Evolutionary conservation across 1,140 invertebrate genomes (phyloP).

Genomic region (Hyles euphorbiae): DNA sequence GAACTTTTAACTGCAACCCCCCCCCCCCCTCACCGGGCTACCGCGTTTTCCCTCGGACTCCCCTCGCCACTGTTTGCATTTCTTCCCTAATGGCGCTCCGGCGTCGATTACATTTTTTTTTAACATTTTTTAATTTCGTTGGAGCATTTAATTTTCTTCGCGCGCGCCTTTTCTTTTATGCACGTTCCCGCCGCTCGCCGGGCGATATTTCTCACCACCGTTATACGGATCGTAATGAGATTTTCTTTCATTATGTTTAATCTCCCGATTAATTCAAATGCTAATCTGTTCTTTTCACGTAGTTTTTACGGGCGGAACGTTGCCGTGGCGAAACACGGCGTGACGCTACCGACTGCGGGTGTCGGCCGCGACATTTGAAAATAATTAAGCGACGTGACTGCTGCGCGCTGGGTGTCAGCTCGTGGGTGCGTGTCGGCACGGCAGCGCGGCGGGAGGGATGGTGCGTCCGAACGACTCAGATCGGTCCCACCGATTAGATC

Average conservation of each 20-base stretch:
- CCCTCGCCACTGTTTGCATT: conserved; percentile 11
- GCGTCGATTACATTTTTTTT: conserved; percentile 75
- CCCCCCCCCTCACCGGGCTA: conserved; percentile 10
- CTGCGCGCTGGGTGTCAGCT: conserved; percentile 4
- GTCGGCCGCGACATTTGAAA: conserved; percentile 49
- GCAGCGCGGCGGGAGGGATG: conserved; percentile 17
- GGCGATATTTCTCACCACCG: conserved; percentile 71
- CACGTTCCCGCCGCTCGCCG: conserved; percentile 48
- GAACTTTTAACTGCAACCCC: conserved; percentile 45
- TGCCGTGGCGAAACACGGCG: conserved; percentile 44
- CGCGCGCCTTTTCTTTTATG: conserved; percentile 66
- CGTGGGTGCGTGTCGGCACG: conserved; percentile 16
- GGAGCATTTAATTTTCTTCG: conserved; percentile 70
- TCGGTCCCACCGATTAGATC: conserved; percentile 56
- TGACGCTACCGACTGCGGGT: conserved; percentile 40
- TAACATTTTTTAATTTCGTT: conserved; percentile 73
- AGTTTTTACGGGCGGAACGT: conserved; percentile 49
- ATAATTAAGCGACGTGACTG: conserved; percentile 69
- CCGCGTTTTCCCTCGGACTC: conserved; percentile 9
- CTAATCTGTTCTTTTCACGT: conserved; percentile 68
- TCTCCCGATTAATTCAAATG: conserved; percentile 75
- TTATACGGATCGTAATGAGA: conserved; percentile 72
- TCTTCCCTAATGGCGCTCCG: conserved; percentile 40
- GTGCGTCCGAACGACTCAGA: conserved; percentile 27
- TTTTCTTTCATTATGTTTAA: conserved; percentile 76